Conservation (phyloP, 2,113 vertebrate species). For the Megaceryle maxima region DNA sequence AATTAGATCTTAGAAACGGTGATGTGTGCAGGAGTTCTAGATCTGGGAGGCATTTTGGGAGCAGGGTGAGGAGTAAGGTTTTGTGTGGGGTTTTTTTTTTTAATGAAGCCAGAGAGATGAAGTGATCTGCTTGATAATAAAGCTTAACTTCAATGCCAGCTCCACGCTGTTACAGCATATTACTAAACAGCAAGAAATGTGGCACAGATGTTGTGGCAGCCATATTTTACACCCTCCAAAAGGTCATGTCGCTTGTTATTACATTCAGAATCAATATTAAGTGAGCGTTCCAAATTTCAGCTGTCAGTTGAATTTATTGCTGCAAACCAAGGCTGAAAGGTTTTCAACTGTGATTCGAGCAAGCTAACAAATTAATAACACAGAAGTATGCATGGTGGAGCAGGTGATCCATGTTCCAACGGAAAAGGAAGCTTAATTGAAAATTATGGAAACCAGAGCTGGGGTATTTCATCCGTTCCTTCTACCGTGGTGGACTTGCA, state of each 20-base stretch:
- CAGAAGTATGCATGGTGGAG: slow-evolving; percentile 67
- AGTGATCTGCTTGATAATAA: slow-evolving; percentile 83
- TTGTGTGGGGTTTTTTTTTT: background rate
- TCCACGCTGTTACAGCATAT: slow-evolving; percentile 84
- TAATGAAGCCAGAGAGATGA: slow-evolving; percentile 76
- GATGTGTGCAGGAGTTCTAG: background rate
- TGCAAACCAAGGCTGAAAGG: slow-evolving; percentile 79
- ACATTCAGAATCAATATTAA: slow-evolving; percentile 88
- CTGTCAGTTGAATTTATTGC: slow-evolving; percentile 85
- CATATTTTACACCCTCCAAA: slow-evolving; percentile 86
- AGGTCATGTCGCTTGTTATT: slow-evolving; percentile 87
- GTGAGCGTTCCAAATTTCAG: slow-evolving; percentile 84
- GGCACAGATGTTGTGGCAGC: slow-evolving; percentile 86
- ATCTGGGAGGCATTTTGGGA: slow-evolving; percentile 51
- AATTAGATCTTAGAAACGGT: slow-evolving; percentile 57
- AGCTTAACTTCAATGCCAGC: slow-evolving; percentile 82
- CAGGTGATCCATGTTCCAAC: slow-evolving; percentile 73
- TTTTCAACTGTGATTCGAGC: slow-evolving; percentile 79
- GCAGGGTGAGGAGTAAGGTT: background rate
- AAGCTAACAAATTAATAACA: slow-evolving; percentile 81
- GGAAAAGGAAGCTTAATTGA: slow-evolving; percentile 55
- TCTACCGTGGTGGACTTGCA: accelerated
- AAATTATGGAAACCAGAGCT: background rate
- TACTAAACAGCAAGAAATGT: slow-evolving; percentile 86
- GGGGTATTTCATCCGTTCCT: background rate